Evolutionary conservation across 2,797 vertebrate genomes (phyloP).

Genomic region (Scolopax bukidnonensis): DNA sequence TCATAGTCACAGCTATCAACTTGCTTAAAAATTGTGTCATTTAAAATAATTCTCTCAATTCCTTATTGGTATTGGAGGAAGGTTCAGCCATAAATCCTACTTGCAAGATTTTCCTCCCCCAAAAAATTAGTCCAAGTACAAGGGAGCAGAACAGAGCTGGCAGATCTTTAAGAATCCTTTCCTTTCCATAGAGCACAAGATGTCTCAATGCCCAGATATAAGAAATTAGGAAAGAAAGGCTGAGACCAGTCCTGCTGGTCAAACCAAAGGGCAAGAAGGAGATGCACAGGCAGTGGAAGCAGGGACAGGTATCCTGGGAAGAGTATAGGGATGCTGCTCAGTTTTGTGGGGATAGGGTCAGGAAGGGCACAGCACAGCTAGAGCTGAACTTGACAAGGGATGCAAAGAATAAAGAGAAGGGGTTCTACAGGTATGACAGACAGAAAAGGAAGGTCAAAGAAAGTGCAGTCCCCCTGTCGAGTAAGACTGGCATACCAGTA

Average conservation of each 20-base stretch:
- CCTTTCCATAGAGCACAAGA: neutral
- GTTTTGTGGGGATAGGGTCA: neutral
- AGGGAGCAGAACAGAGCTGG: neutral
- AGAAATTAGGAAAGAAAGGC: neutral
- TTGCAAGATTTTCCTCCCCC: neutral
- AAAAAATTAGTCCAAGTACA: neutral
- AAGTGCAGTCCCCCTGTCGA: neutral
- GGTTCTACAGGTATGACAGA: neutral
- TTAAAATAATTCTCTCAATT: neutral
- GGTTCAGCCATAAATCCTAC: neutral
- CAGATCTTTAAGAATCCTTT: neutral
- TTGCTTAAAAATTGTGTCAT: neutral
- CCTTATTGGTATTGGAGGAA: neutral
- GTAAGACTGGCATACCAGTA: neutral
- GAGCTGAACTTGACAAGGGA: neutral
- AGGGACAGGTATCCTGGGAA: neutral
- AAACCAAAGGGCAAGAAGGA: neutral
- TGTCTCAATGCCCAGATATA: neutral
- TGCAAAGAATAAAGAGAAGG: neutral
- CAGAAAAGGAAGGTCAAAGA: neutral
- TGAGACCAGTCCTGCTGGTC: neutral
- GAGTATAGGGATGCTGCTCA: neutral
- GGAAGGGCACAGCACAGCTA: neutral
- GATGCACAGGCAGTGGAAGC: neutral
- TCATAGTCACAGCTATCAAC: neutral